Evolutionary conservation across 2,113 vertebrate species (phyloP).

Genomic region (Chinchilla lanigera): DNA sequence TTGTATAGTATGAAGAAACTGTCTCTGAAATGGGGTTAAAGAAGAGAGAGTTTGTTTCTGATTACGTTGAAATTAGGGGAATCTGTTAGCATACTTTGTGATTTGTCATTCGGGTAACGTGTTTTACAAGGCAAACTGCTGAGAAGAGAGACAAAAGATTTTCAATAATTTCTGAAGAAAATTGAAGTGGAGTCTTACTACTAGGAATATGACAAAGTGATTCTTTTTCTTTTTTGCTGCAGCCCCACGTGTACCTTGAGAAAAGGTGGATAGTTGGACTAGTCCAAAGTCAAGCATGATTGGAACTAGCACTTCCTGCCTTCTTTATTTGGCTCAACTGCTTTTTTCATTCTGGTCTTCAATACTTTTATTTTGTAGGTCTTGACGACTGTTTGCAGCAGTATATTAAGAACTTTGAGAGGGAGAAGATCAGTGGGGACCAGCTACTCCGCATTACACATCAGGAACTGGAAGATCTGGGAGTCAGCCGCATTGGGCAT

Average conservation of each 20-base stretch:
- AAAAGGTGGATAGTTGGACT: background rate
- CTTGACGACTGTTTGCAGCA: slow-evolving; percentile 98
- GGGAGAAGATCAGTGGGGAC: slow-evolving; percentile 96
- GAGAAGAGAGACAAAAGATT: background rate
- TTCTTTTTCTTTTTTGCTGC: background rate
- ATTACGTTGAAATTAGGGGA: background rate
- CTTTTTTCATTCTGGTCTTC: slow-evolving; percentile 51
- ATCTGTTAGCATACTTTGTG: slow-evolving; percentile 22
- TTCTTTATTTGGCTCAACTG: background rate
- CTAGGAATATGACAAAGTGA: background rate
- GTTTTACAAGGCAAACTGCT: background rate
- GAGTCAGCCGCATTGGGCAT: slow-evolving; percentile 97
- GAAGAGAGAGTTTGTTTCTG: background rate
- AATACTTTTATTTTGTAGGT: slow-evolving; percentile 85
- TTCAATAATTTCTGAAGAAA: slow-evolving; percentile 6
- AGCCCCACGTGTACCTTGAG: background rate
- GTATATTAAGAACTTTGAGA: slow-evolving; percentile 98
- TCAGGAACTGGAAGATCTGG: slow-evolving; percentile 97
- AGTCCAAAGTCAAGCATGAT: slow-evolving; percentile 22
- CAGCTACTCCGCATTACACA: slow-evolving; percentile 97
- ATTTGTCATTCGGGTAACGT: background rate
- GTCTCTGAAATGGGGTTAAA: background rate
- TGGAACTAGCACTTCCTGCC: background rate
- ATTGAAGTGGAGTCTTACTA: background rate
- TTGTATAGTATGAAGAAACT: background rate